Percentiles rank a stretch among this genome's conserved stretches.
These are phyloP conservation scores for Catocala fraxini DNA, from an alignment of 2,888 invertebrate species.

Conservation along the genomic window DNA sequence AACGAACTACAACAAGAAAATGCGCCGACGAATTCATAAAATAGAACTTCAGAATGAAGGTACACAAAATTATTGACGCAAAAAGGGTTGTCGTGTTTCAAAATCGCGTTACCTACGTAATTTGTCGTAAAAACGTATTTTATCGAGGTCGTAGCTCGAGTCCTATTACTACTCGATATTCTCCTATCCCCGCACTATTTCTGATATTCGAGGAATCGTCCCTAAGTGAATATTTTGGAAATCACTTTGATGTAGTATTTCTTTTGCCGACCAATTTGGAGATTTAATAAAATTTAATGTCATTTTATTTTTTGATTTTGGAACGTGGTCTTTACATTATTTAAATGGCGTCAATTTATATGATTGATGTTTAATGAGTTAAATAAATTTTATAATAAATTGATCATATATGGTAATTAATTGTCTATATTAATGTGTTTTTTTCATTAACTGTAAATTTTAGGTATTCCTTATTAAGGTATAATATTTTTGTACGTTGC, in stretches of 20 bases:
- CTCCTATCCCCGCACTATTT: slow-evolving; percentile 30
- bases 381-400: too few relatives aligned
- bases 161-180: slow-evolving; percentile 52
- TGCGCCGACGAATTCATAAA: slow-evolving; percentile 10
- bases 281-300: slow-evolving; percentile 5
- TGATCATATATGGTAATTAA: too few relatives aligned
- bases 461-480: too few relatives aligned
- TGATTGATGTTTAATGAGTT: too few relatives aligned
- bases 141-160: slow-evolving; percentile 51
- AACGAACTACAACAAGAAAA: slow-evolving; percentile 3
- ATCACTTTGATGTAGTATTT: slow-evolving; percentile 9
- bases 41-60: slow-evolving; percentile 15
- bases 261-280: slow-evolving; percentile 1
- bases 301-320: neutral
- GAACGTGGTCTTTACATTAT: too few relatives aligned
- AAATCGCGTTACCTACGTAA: slow-evolving; percentile 68
- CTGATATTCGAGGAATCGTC: slow-evolving; percentile 10
- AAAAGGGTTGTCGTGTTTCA: slow-evolving; percentile 50
- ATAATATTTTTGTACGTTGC: too few relatives aligned
- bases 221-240: slow-evolving; percentile 13
- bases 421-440: too few relatives aligned
- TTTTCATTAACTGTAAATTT: too few relatives aligned
- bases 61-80: slow-evolving; percentile 34
- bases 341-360: too few relatives aligned
- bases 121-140: slow-evolving; percentile 70